A percentile compares a stretch with the other conserved stretches of the same genome.
These are phyloP conservation scores for Syngnathus acus DNA, from an alignment of 2,797 vertebrate genomes.

Conservation along the genomic window DNA sequence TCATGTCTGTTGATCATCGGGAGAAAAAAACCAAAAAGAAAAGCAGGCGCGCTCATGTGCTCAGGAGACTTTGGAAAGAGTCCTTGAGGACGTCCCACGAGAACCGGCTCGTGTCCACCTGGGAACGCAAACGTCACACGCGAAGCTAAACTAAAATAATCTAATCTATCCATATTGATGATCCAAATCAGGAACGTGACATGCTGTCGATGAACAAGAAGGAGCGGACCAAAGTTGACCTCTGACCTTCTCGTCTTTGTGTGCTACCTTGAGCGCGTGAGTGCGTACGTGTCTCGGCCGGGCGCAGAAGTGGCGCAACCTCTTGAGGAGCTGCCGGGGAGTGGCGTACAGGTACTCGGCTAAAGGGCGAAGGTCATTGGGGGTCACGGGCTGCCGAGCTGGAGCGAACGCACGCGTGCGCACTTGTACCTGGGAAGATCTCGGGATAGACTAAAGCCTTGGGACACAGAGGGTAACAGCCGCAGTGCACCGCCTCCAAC, in stretches of 20 bases:
- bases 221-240: no score
- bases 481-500: conserved; percentile 92
- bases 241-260: neutral
- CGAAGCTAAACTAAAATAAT: neutral
- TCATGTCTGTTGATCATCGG: neutral
- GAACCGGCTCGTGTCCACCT: conserved; percentile 79
- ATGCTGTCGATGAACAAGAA: no score
- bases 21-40: neutral
- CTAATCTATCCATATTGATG: no score
- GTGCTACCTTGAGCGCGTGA: conserved; percentile 80
- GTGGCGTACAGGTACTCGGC: conserved; percentile 94
- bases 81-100: conserved; percentile 80
- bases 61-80: conserved; percentile 79
- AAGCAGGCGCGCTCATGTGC: conserved; percentile 8
- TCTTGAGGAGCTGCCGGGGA: conserved; percentile 90
- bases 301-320: conserved; percentile 82
- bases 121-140: neutral
- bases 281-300: conserved; percentile 78
- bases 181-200: no score
- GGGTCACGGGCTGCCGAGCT: no score
- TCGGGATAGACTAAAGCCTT: conserved; percentile 91
- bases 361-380: conserved; percentile 29
- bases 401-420: neutral
- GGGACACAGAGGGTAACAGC: conserved; percentile 92
- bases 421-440: conserved; percentile 85